These are phyloP conservation scores for Danaus plexippus DNA, from an alignment of 1,140 invertebrate genomes.

Conservation along the genomic window DNA sequence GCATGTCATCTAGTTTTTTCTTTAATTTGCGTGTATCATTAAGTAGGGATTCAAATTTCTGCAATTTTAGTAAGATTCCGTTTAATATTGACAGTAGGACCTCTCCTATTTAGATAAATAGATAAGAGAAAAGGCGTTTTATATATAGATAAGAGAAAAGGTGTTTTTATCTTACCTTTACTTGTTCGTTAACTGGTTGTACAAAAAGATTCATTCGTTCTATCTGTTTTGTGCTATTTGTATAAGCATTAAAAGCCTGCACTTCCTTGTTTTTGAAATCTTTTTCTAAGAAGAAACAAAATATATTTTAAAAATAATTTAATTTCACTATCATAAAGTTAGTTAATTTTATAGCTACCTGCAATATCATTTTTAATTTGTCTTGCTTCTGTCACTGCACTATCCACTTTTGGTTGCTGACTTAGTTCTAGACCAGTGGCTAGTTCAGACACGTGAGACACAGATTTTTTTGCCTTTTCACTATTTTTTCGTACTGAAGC, in stretches of 20 bases:
- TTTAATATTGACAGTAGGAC: no score
- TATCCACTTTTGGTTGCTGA: conserved; percentile 82
- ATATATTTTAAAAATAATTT: conserved; percentile 1
- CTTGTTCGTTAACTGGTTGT: conserved; percentile 77
- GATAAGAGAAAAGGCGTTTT: no score
- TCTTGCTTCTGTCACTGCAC: conserved; percentile 81
- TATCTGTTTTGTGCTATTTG: conserved; percentile 77
- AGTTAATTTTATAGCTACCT: conserved; percentile 36
- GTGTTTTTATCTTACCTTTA: conserved; percentile 33
- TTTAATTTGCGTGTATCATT: conserved; percentile 75
- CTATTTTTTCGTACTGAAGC: conserved; percentile 70
- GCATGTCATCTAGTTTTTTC: conserved; percentile 81
- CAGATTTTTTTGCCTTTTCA: conserved; percentile 71
- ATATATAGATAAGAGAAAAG: background rate
- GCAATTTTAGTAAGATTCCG: conserved; percentile 48
- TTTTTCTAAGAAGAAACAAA: conserved; percentile 41
- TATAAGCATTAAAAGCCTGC: conserved; percentile 73
- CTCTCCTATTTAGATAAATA: no score
- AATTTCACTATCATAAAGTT: conserved; percentile 29
- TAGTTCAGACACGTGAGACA: conserved; percentile 78
- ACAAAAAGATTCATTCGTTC: conserved; percentile 78
- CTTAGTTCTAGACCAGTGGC: conserved; percentile 78
- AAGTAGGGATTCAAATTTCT: conserved; percentile 57
- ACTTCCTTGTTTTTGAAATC: conserved; percentile 52
- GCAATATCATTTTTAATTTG: conserved; percentile 79